Evolutionary conservation across 2,888 invertebrate genomes (phyloP).

Genomic region (Caradrina clavipalpis): DNA sequence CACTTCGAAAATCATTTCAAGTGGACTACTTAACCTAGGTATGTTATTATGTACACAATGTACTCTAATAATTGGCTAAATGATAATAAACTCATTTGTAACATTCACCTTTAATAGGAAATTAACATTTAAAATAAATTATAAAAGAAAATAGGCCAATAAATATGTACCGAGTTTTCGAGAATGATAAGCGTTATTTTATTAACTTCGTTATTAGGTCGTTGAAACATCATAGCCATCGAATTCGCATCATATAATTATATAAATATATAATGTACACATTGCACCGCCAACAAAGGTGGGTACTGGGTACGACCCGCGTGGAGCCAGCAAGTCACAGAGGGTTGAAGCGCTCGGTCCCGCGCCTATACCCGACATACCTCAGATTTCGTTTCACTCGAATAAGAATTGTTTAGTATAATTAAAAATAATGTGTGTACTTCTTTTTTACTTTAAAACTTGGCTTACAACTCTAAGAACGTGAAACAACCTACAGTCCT

Average conservation of each 20-base stretch:
- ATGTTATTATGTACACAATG: slow-evolving; percentile 83
- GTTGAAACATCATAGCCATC: slow-evolving; percentile 71
- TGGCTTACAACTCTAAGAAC: slow-evolving; percentile 83
- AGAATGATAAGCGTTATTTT: slow-evolving; percentile 55
- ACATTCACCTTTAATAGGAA: slow-evolving; percentile 81
- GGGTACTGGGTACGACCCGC: background rate
- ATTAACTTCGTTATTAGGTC: slow-evolving; percentile 57
- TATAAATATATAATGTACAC: slow-evolving; percentile 58
- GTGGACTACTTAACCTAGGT: slow-evolving; percentile 81
- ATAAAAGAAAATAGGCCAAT: slow-evolving; percentile 66
- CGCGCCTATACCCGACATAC: slow-evolving; percentile 33
- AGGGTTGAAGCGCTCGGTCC: background rate
- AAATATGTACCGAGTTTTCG: slow-evolving; percentile 59
- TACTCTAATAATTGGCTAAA: slow-evolving; percentile 83
- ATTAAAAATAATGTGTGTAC: slow-evolving; percentile 75
- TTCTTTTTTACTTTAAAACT: slow-evolving; percentile 77
- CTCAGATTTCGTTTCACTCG: slow-evolving; percentile 48
- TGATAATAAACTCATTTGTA: slow-evolving; percentile 80
- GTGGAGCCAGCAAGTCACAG: background rate
- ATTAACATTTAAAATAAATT: slow-evolving; percentile 73
- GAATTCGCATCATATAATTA: slow-evolving; percentile 55
- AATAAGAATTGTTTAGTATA: slow-evolving; percentile 57
- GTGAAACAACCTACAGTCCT: slow-evolving; percentile 86
- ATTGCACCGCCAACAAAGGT: slow-evolving; percentile 62
- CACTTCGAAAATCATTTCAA: slow-evolving; percentile 77